Evolutionary conservation across 2,888 invertebrate species (phyloP).

Genomic region (Camptogramma bilineatum): DNA sequence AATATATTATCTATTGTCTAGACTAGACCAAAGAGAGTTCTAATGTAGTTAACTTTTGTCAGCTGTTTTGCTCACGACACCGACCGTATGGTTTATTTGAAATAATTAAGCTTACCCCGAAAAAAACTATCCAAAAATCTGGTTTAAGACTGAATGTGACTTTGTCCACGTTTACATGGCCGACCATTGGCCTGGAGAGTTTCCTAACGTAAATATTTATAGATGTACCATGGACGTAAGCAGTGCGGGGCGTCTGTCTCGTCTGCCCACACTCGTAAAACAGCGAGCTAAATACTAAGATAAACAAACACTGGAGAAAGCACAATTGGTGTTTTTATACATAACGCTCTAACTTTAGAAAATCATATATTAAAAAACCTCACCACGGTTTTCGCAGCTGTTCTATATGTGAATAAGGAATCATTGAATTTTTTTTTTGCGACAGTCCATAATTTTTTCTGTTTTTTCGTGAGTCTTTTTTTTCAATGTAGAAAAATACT

Average conservation of each 20-base stretch:
- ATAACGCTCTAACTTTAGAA: conserved; percentile 5
- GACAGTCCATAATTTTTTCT: background rate
- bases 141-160: conserved; percentile 18
- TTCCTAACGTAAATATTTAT: conserved; percentile 85
- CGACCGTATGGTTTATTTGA: background rate
- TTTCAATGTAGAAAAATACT: background rate
- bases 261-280: conserved; percentile 37
- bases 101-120: background rate
- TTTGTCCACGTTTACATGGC: conserved; percentile 72
- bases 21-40: background rate
- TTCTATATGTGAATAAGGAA: background rate
- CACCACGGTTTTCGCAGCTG: background rate
- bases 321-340: conserved; percentile 25
- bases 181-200: conserved; percentile 81
- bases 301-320: conserved; percentile 32
- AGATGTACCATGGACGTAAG: conserved; percentile 58
- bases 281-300: conserved; percentile 33
- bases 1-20: background rate
- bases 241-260: conserved; percentile 37
- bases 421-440: background rate
- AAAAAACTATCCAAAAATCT: background rate
- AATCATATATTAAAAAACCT: background rate
- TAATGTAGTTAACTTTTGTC: background rate
- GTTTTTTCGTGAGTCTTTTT: background rate
- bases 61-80: background rate